Conservation (phyloP, 35 echinoderm and acorn worm genomes). For the Apostichopus japonicus region DNA sequence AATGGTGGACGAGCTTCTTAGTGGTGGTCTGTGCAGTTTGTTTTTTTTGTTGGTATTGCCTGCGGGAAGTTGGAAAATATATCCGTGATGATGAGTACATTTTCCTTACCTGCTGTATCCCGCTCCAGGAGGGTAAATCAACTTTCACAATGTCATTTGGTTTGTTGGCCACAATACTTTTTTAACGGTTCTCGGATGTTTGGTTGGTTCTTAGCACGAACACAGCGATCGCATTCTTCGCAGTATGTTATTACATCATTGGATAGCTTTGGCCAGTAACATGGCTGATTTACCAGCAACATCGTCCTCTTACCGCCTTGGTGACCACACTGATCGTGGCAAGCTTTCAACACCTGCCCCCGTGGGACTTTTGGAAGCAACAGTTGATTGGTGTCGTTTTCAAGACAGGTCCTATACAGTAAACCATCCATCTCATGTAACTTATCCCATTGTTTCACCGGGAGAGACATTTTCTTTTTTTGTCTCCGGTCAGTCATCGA, state of each 20-base stretch:
- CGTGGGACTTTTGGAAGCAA: background rate
- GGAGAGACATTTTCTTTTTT: too few relatives aligned
- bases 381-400: background rate
- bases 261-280: too few relatives aligned
- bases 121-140: background rate
- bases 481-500: too few relatives aligned
- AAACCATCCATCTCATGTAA: background rate
- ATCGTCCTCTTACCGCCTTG: background rate
- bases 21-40: too few relatives aligned
- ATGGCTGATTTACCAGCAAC: background rate
- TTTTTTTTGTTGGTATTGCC: background rate
- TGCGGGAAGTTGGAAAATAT: too few relatives aligned
- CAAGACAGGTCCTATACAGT: background rate
- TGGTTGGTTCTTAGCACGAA: background rate
- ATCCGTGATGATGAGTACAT: background rate
- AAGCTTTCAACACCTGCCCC: background rate
- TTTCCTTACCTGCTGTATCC: background rate
- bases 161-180: background rate
- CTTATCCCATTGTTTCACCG: too few relatives aligned
- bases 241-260: too few relatives aligned
- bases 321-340: background rate
- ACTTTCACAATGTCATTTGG: background rate
- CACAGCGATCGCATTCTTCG: too few relatives aligned
- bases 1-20: too few relatives aligned
- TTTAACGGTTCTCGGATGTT: background rate